Base-by-base conservation (phyloP, 2,113 vertebrate species). In the Sapajus apella region DNA sequence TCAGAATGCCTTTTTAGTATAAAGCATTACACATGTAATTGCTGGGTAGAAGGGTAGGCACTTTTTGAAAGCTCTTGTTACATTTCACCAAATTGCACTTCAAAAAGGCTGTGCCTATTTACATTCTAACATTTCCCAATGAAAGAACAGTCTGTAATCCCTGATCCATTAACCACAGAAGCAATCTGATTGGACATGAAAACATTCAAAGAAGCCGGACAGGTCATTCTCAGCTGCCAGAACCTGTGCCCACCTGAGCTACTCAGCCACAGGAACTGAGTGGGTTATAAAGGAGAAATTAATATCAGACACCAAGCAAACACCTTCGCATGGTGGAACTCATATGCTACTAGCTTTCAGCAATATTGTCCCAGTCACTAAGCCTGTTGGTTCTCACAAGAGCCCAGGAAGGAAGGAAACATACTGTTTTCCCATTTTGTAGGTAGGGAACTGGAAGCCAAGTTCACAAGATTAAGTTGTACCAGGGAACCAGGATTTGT, bases 401-500 rank as follows among this genome's bases (percentile, higher is more conserved):
- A 80, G 16, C 72, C 70, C 25, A 14, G 1, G 5, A 17, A 52
- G 40, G 45, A 68, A 45, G 17, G 37, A 16, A 2, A 8, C 14
- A 11, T 4, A 3, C 12, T 50, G 18, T 14, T 27, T 72, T 21
- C 47, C 20, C 14, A 0, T 16, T 93, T 37, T 58, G 25, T 32
- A 43, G 68, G 52, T 8, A 10, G 81, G 1, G 8, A 86, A 61
- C 32, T 30, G 35, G 68, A 73, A 52, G 9, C 47, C 64, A 61
- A 9, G 47, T 66, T 58, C 56, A 35, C 8, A 18, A 0, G 0
- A 23, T 25, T 20, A 20, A 12, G 8, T 56, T 0, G 0, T 66
- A 14, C 16, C 13, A 61, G 30, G 37, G 23, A 23, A 27, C 43
- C 37, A 45, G 20, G 77, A 47, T 25, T 52, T 84, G 30, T 64